A percentile compares a stretch with the other conserved stretches of the same genome.
phyloP scores from a whole-genome alignment of 2,797 vertebrate species.

The Peromyscus aztecus region DNA sequence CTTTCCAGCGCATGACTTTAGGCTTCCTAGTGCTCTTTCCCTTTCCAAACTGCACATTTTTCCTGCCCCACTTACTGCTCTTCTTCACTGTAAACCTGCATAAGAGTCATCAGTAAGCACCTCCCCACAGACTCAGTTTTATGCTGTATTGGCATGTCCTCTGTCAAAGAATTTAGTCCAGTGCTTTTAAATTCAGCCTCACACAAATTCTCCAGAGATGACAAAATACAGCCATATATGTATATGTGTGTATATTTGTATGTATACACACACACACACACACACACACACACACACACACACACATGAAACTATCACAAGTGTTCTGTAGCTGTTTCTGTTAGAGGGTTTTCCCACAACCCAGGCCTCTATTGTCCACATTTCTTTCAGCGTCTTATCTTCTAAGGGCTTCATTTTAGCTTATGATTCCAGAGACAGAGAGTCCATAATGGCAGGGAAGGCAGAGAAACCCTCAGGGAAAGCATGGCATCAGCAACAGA shows the following conservation, averaged over 20 bases:
- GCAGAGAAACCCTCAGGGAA: background rate
- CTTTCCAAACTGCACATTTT: background rate
- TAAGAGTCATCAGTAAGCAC: background rate
- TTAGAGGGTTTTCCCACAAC: background rate
- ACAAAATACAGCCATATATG: too few species aligned
- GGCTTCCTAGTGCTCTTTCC: background rate
- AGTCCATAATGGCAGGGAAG: background rate
- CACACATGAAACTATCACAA: background rate
- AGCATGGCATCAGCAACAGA: background rate
- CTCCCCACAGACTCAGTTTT: background rate
- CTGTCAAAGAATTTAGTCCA: background rate
- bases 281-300: too few species aligned
- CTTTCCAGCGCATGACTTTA: background rate
- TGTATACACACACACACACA: too few species aligned
- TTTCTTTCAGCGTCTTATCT: background rate
- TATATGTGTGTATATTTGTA: too few species aligned
- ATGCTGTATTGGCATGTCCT: background rate
- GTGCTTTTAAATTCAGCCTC: background rate
- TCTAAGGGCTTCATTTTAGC: background rate
- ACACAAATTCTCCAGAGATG: background rate
- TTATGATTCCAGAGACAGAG: background rate
- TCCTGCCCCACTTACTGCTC: too few species aligned
- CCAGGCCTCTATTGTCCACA: background rate
- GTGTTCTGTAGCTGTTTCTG: background rate
- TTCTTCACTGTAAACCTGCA: background rate